Base-by-base conservation (phyloP, 2,113 vertebrate genomes). In the Thamnophis sirtalis region DNA sequence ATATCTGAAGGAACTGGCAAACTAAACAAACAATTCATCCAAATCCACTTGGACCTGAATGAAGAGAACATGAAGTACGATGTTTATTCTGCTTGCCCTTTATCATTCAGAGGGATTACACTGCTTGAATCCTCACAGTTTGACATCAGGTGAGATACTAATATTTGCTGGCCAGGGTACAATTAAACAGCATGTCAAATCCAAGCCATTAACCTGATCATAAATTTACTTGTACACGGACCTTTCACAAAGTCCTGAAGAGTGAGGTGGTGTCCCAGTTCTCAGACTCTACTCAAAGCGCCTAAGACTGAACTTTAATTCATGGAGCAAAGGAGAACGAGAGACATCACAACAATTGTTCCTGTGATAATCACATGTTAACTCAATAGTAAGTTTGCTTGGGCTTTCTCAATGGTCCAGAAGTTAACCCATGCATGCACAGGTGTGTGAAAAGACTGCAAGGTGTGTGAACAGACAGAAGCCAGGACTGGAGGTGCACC, bases 21-120 rank as follows among this genome's bases (percentile, higher is more conserved):
- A 97, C 98, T 97, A 97, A 98, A 98, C 98, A 98, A 98, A 98
- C 97, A 97, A 97, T 98, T 97, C 96, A 98, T 98, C 97, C 97
- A 97, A 98, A 98, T 97, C 96, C 95, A 98, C 97, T 98, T 98
- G 98, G 97, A 96, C 96, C 95, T 96, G 97, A 98, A 98, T 98
- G 98, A 98, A 98, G 98, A 97, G 97, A 97, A 97, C 97, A 97
- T 98, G 97, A 98, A 98, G 98, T 97, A 97, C 96, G 96, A 95
- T 98, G 97, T 97, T 98, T 98, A 97, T 97, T 97, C 97, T 96
- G 95, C 96, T 97, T 97, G 95, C 95, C 94, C 96, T 96, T 95
- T 91, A 96, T 95, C 95, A 96, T 95, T 93, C 96, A 94, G n/a
- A 60, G 92, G 95, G 93, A 95, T 96, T 95, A 94, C 96, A 96